Base-by-base conservation (phyloP, 2,888 invertebrate species). In the Druceiella hillmani region DNA sequence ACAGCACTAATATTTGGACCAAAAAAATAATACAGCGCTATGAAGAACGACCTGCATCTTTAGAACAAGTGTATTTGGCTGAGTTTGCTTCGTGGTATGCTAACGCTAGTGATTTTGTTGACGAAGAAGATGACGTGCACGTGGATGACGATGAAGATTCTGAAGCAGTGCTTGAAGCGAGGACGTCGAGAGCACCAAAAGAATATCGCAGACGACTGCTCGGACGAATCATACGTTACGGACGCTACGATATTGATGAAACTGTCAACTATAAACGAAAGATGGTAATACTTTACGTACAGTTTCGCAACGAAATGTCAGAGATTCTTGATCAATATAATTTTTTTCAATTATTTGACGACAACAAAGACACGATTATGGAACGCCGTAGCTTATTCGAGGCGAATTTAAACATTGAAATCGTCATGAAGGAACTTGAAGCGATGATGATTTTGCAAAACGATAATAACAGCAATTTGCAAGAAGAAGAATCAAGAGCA, bases 201-300 rank as follows among this genome's bases (percentile, higher is more conserved):
- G 45, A 34, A 54, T 50, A 55, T 42, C 51, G 52, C 49, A 54
- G 15, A 53, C 52, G 54, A 25, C 40, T 35, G 35, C 14, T 49
- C 40, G 51, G 48, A 33, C 50, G 54, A 30, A 36, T 57, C 22
- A 57, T 57, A 50, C 52, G 57, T 47, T 57, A 54, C 51, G 50
- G 59, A 43, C 41, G 53, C 47, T 62, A 59, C 47, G 56, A 62
- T 34, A 58, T 58, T 33, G 52, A 49, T 38, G 41, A 48, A 22
- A 48, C 56, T 45, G 49, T 43, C 29, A 49, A 56, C 44, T 62
- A 62, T 51, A 47, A 44, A 48, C 49, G 55, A 11, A 57, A 55
- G 41, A 58, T 57, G 55, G 54, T 56, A n/a, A 43, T 51, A 11
- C 49, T 62, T 20, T 53, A 56, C 43, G 9, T 59, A 3, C 58